Evolutionary conservation across 2,888 invertebrate species (phyloP).

Genomic region (Oligia latruncula): DNA sequence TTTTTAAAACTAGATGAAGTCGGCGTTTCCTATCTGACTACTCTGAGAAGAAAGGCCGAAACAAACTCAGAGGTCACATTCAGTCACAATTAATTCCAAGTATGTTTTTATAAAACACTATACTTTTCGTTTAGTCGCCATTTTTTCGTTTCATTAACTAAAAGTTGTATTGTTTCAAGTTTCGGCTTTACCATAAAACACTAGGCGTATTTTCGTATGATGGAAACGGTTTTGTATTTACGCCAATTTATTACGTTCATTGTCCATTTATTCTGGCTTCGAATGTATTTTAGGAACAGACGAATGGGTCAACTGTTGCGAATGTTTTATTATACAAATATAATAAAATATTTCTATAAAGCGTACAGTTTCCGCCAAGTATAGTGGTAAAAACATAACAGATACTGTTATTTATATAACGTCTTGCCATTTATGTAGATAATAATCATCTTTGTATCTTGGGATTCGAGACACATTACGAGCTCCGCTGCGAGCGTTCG

Average conservation of each 20-base stretch:
- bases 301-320: conserved; percentile 81
- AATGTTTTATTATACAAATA: conserved; percentile 78
- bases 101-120: conserved; percentile 45
- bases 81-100: conserved; percentile 68
- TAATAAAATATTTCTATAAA: conserved; percentile 71
- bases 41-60: too few relatives aligned
- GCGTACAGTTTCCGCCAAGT: conserved; percentile 68
- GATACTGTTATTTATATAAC: conserved; percentile 73
- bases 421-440: conserved; percentile 79
- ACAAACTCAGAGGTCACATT: too few relatives aligned
- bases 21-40: too few relatives aligned
- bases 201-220: conserved; percentile 55
- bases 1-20: too few relatives aligned
- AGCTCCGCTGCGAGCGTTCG: conserved; percentile 70
- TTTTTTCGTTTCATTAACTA: conserved; percentile 44
- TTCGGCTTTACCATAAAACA: conserved; percentile 52
- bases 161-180: conserved; percentile 47
- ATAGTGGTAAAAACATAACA: conserved; percentile 72
- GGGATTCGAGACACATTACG: conserved; percentile 80
- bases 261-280: conserved; percentile 76
- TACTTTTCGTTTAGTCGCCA: conserved; percentile 52
- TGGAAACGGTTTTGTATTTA: conserved; percentile 68
- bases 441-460: conserved; percentile 82
- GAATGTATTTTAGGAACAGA: conserved; percentile 74
- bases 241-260: conserved; percentile 76